Conservation (phyloP, 2,888 invertebrate species). For the Acrobasis repandana region DNA sequence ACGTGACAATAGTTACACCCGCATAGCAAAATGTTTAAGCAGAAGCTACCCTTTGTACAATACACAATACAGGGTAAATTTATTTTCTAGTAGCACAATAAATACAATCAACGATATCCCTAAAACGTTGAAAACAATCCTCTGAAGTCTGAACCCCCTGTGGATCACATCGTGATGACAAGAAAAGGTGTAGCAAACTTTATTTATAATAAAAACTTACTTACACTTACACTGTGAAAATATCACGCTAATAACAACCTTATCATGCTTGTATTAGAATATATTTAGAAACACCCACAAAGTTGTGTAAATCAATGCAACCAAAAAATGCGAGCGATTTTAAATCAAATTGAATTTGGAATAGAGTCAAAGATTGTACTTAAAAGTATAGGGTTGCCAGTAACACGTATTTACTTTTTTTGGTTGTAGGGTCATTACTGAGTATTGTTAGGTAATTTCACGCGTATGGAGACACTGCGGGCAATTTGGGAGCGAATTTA, state of each 20-base stretch:
- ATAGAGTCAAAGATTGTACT: constrained; percentile 34
- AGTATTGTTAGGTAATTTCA: constrained; percentile 77
- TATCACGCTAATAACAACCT: constrained; percentile 15
- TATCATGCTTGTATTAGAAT: constrained; percentile 21
- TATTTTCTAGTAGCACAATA: constrained; percentile 56
- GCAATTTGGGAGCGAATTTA: constrained; percentile 66
- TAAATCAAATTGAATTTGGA: constrained; percentile 9
- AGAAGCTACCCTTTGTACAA: constrained; percentile 62
- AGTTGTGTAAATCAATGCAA: constrained; percentile 26
- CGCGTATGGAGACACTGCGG: constrained; percentile 78
- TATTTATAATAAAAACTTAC: constrained; percentile 22
- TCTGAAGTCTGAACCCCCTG: constrained; percentile 56
- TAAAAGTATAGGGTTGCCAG: constrained; percentile 42
- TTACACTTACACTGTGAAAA: constrained; percentile 4
- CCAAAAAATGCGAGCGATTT: constrained; percentile 6
- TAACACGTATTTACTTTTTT: constrained; percentile 68
- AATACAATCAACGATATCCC: constrained; percentile 61
- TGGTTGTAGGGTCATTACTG: constrained; percentile 75
- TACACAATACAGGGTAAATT: constrained; percentile 55
- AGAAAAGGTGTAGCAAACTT: constrained; percentile 59
- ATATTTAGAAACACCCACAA: constrained; percentile 15
- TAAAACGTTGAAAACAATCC: constrained; percentile 65
- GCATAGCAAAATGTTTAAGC: constrained; percentile 53
- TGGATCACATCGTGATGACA: constrained; percentile 63
- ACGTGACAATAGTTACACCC: constrained; percentile 43